These are phyloP conservation scores for Drosophila differens DNA, from an alignment of 2,888 invertebrate genomes.

Conservation along the genomic window DNA sequence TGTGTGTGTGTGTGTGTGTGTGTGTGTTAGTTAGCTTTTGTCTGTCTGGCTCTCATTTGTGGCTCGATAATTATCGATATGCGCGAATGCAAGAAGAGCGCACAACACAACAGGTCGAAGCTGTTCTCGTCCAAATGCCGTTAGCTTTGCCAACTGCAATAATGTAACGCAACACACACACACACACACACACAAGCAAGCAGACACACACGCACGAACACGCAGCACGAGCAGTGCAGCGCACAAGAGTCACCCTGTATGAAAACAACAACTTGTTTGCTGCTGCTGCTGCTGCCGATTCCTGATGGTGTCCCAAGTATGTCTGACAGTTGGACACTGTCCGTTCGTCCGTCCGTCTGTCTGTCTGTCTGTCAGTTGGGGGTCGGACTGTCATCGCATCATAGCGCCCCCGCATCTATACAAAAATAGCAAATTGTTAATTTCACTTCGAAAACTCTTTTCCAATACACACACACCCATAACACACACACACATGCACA, in stretches of 20 bases:
- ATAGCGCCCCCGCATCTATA: conserved; percentile 67
- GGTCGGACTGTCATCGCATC: conserved; percentile 60
- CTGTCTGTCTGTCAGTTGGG: conserved; percentile 51
- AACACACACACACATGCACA: not conserved
- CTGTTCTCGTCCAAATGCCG: conserved; percentile 58
- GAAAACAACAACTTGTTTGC: conserved; percentile 56
- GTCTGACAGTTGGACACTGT: conserved; percentile 50
- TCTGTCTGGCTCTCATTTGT: conserved; percentile 25
- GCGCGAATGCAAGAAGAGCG: conserved; percentile 46
- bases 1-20: conserved; percentile 21
- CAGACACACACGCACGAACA: conserved; percentile 10
- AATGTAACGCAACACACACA: conserved; percentile 21
- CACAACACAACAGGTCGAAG: conserved; percentile 53
- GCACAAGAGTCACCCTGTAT: conserved; percentile 27
- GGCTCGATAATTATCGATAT: conserved; percentile 61
- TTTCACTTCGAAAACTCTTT: conserved; percentile 78
- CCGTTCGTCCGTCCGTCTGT: conserved; percentile 42
- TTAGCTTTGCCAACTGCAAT: conserved; percentile 61
- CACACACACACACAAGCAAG: not conserved
- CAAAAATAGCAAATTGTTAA: conserved; percentile 79
- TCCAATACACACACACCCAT: conserved; percentile 61
- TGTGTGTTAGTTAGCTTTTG: conserved; percentile 24
- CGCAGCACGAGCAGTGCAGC: conserved; percentile 10
- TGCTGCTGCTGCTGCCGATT: conserved; percentile 29
- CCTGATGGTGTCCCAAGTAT: conserved; percentile 58